Evolutionary conservation across 2,888 invertebrate genomes (phyloP).

Genomic region (Scelioninae gen. 2): DNA sequence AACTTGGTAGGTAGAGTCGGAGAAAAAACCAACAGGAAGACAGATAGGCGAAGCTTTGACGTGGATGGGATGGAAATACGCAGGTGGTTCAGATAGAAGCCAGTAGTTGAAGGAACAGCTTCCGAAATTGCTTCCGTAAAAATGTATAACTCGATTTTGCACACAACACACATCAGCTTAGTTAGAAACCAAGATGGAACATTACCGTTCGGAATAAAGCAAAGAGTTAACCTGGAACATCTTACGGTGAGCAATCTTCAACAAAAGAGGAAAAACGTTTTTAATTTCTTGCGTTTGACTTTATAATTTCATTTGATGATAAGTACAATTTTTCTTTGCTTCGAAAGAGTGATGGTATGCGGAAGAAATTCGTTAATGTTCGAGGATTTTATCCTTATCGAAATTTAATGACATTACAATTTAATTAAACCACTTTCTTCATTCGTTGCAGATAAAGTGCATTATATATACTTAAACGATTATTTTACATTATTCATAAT

Average conservation of each 20-base stretch:
- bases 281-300: too few relatives aligned
- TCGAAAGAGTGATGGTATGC: background rate
- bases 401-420: background rate
- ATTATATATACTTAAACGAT: background rate
- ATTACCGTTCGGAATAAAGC: slow-evolving; percentile 19
- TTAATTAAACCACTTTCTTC: slow-evolving; percentile 10
- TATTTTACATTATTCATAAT: slow-evolving; percentile 24
- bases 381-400: background rate
- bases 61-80: slow-evolving; percentile 37
- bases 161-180: slow-evolving; percentile 50
- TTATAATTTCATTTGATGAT: slow-evolving; percentile 11
- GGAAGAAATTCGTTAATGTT: background rate
- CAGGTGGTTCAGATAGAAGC: slow-evolving; percentile 41
- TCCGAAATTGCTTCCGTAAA: slow-evolving; percentile 61
- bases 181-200: slow-evolving; percentile 31
- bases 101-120: slow-evolving; percentile 48
- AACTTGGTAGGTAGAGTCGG: slow-evolving; percentile 43
- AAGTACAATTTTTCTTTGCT: slow-evolving; percentile 16
- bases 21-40: slow-evolving; percentile 33
- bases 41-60: slow-evolving; percentile 44
- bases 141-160: slow-evolving; percentile 62
- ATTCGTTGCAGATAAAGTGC: background rate
- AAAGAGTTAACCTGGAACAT: slow-evolving; percentile 24
- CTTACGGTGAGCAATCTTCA: slow-evolving; percentile 18
- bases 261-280: background rate